These are phyloP conservation scores for Atethmia centrago DNA, from an alignment of 2,888 invertebrate species.

Conservation along the genomic window DNA sequence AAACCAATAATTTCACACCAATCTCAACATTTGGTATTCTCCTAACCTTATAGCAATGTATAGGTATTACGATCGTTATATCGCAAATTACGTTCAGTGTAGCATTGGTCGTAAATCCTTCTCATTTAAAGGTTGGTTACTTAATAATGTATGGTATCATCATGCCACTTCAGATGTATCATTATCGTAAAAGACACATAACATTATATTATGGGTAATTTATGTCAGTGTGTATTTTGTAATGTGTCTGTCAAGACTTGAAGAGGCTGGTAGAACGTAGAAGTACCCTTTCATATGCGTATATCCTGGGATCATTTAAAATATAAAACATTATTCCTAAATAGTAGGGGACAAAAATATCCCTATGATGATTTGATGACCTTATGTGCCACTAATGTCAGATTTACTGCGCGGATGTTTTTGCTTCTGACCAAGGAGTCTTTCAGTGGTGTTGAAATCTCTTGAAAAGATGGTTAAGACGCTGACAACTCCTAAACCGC, in stretches of 20 bases:
- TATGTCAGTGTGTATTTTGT: conserved; percentile 24
- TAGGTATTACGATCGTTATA: conserved; percentile 40
- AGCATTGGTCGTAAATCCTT: conserved; percentile 53
- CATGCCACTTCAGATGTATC: conserved; percentile 41
- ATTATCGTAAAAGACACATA: conserved; percentile 45
- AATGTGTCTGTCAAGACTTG: conserved; percentile 7
- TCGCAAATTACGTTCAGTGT: conserved; percentile 38
- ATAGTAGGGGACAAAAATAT: conserved; percentile 3
- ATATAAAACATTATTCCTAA: background rate
- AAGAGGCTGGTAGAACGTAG: background rate
- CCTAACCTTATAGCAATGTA: background rate
- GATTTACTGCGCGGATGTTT: background rate
- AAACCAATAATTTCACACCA: background rate
- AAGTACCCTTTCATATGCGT: background rate
- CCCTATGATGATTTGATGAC: background rate
- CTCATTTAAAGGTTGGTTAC: conserved; percentile 55
- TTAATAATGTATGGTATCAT: conserved; percentile 55
- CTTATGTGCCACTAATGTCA: background rate
- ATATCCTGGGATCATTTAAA: too few species aligned
- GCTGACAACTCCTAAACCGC: too few species aligned
- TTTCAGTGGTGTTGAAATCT: background rate
- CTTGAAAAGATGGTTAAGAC: background rate
- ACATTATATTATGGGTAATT: conserved; percentile 27
- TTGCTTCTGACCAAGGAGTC: too few species aligned
- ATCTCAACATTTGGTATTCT: background rate